Conservation (phyloP, 2,888 invertebrate species). For the Candidula unifasciata region DNA sequence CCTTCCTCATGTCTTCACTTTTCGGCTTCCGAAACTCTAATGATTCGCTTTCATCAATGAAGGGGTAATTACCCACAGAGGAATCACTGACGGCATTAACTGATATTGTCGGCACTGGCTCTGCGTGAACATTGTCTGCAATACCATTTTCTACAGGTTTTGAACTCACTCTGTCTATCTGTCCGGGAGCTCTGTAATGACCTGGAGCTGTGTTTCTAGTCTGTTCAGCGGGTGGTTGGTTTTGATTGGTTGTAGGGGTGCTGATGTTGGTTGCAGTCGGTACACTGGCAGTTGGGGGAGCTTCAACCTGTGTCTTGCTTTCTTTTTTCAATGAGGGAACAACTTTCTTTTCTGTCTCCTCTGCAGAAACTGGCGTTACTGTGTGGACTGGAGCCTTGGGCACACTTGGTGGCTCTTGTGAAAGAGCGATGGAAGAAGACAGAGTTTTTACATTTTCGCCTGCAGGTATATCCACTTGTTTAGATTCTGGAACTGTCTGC, state of each 20-base stretch:
- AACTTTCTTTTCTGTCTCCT: background rate
- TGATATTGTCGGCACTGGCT: background rate
- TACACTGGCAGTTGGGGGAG: background rate
- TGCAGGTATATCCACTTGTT: slow-evolving; percentile 5
- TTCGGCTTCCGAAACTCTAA: background rate
- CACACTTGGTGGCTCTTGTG: background rate
- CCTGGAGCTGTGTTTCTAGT: background rate
- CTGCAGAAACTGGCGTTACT: background rate
- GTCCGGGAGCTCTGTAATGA: background rate
- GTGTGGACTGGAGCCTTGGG: background rate
- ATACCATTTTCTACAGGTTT: slow-evolving; percentile 40
- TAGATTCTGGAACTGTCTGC: background rate
- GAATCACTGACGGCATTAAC: background rate
- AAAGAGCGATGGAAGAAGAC: background rate
- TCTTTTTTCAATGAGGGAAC: background rate
- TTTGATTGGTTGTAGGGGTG: slow-evolving; percentile 1
- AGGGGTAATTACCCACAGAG: background rate
- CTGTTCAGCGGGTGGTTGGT: slow-evolving; percentile 17
- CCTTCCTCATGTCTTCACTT: slow-evolving; percentile 3
- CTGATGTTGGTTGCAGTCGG: background rate
- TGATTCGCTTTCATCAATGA: slow-evolving; percentile 27
- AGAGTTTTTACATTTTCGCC: background rate
- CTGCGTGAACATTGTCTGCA: background rate
- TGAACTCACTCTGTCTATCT: slow-evolving; percentile 12
- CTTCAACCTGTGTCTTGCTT: background rate